phyloP scores from a whole-genome alignment of 1,140 invertebrate genomes.

The Philotrypesis tridentata region DNA sequence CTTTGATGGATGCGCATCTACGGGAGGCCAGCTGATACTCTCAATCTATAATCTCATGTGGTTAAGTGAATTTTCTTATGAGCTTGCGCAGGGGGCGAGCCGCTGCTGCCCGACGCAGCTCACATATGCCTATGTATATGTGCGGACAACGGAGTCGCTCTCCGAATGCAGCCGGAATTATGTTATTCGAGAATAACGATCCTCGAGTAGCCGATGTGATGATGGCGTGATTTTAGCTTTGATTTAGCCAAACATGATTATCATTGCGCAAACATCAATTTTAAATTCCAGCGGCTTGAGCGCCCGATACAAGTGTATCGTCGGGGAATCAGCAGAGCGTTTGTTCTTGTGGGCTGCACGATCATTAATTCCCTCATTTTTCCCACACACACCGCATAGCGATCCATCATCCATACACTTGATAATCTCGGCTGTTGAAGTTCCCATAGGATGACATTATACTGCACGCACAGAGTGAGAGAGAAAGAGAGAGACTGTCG shows the following conservation, averaged over 20 bases:
- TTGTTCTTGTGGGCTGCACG: not conserved
- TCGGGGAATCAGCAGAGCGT: not conserved
- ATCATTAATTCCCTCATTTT: not conserved
- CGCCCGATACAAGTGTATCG: not conserved
- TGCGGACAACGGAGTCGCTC: not conserved
- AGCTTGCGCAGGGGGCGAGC: too few species aligned
- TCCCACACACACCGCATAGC: too few species aligned
- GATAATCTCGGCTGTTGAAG: slow-evolving; percentile 9
- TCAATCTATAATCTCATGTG: not conserved
- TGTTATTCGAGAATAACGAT: not conserved
- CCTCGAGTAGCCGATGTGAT: not conserved
- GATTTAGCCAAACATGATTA: not conserved
- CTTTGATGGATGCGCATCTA: not conserved
- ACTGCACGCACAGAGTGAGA: too few species aligned
- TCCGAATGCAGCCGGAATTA: not conserved
- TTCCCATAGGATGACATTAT: not conserved
- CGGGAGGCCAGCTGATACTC: not conserved
- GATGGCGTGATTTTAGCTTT: not conserved
- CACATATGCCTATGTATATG: too few species aligned
- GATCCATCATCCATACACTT: not conserved
- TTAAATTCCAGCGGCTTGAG: not conserved
- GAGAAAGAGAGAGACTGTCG: not conserved
- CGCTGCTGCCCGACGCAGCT: not conserved
- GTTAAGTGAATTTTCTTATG: not conserved
- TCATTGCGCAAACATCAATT: not conserved